Evolutionary conservation across 1,140 invertebrate species (phyloP), one percentile per base, ranked within the genome.

Genomic region (Agrilus planipennis): DNA sequence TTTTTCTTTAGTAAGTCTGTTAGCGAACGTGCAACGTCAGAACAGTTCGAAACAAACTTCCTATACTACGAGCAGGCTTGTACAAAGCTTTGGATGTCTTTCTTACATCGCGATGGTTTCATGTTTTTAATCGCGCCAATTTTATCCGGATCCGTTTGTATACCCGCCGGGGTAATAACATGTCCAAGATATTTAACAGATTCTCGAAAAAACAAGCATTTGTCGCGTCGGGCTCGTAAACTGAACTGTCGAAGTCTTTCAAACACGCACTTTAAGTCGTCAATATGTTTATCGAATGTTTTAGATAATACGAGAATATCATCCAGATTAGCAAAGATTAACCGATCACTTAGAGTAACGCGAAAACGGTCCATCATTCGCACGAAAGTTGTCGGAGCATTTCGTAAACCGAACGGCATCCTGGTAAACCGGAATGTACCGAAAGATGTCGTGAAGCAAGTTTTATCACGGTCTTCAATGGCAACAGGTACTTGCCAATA

Each of bases 1-100:
- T 35, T 23, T 27, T 50, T 53, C 28, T 45, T 49, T 4, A 39
- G 35, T 15, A 52, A 19, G 2, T 34, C 15, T 10, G 47, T 44
- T 0, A 55, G 27, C 0, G 45, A 45, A 44, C 30, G 21, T 2
- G 46, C 49, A 14, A 47, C 36, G 10, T 17, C 2, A 1, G 49
- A 30, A 22, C 47, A 54, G 2, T 38, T 20, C 16, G 3, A 11
- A n/a, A 54, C 35, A 14, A 41, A 45, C 18, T 35, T 42, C 14
- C 34, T 15, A 15, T 36, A 36, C 34, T 18, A 36, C 5, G 17
- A 36, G 15, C 34, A 36, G 6, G 34, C 20, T 21, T 36, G 34
- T 10, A 36, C 5, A 15, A 36, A 19, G 34, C 6, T 18, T 19
- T 5, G 9, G 20, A 21, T 9, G 6, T 6, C 34, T 17, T 36